phyloP scores from a whole-genome alignment of 2,888 invertebrate genomes.

The Augiades crinisus region DNA sequence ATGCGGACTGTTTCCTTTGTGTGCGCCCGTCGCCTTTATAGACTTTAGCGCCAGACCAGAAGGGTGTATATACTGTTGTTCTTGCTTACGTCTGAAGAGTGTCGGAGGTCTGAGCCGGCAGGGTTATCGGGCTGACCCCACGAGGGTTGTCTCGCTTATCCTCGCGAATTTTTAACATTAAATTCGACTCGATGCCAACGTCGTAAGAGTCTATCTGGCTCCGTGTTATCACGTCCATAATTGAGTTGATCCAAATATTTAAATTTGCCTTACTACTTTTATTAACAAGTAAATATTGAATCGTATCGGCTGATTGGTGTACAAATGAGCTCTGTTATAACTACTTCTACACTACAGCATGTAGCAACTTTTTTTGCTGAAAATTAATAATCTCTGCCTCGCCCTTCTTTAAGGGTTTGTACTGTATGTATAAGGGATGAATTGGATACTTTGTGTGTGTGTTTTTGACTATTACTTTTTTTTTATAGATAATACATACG shows the following conservation, averaged over 20 bases:
- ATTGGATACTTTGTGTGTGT: too few relatives aligned
- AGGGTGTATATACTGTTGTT: slow-evolving; percentile 70
- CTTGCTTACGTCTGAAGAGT: slow-evolving; percentile 50
- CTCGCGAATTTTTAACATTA: slow-evolving; percentile 44
- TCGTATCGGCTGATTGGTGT: slow-evolving; percentile 8
- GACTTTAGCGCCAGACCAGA: slow-evolving; percentile 62
- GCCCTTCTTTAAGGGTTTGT: too few relatives aligned
- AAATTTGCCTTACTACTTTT: slow-evolving; percentile 14
- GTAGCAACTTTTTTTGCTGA: too few relatives aligned
- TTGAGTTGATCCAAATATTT: slow-evolving; percentile 1
- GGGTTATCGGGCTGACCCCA: slow-evolving; percentile 68
- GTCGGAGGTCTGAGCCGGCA: slow-evolving; percentile 55
- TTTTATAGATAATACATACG: too few relatives aligned
- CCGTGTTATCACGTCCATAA: slow-evolving; percentile 12
- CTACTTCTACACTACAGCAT: too few relatives aligned
- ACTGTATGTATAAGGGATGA: too few relatives aligned
- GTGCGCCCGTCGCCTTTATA: slow-evolving; percentile 69
- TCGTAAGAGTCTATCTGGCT: slow-evolving; percentile 9
- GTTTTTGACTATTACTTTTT: too few relatives aligned
- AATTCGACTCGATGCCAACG: slow-evolving; percentile 1
- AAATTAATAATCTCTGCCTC: too few relatives aligned
- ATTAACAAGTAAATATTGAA: not conserved
- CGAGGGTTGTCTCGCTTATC: slow-evolving; percentile 48
- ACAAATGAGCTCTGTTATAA: not conserved
- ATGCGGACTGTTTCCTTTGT: slow-evolving; percentile 70